Evolutionary conservation across 2,113 vertebrate species (phyloP).

Genomic region (Hippoglossus stenolepis): DNA sequence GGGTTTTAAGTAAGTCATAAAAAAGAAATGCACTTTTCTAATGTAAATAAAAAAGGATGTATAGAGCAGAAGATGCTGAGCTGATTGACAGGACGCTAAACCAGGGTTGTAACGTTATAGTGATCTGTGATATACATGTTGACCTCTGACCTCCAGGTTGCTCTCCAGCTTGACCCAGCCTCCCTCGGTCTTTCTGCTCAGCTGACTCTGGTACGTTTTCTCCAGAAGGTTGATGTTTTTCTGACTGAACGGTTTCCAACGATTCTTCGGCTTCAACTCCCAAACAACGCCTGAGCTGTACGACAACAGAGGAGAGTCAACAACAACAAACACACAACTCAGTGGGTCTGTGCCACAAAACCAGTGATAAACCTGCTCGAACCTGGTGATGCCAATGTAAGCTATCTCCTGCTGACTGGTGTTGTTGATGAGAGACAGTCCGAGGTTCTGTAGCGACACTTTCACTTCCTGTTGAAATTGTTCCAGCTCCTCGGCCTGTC

Average conservation of each 20-base stretch:
- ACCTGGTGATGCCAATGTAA: constrained; percentile 96
- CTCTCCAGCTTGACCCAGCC: constrained; percentile 89
- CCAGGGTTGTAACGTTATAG: too few relatives aligned
- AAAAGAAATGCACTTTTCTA: too few relatives aligned
- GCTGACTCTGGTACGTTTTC: constrained; percentile 86
- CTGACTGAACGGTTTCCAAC: constrained; percentile 94
- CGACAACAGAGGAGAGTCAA: background rate
- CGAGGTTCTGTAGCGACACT: constrained; percentile 92
- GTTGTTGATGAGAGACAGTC: constrained; percentile 94
- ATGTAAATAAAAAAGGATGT: too few relatives aligned
- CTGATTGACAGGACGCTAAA: too few relatives aligned
- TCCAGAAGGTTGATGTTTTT: constrained; percentile 93
- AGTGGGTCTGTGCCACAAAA: too few relatives aligned
- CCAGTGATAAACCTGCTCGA: too few relatives aligned
- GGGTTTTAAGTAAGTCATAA: too few relatives aligned
- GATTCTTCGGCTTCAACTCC: constrained; percentile 92
- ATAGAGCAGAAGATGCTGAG: too few relatives aligned
- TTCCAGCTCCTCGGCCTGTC: constrained; percentile 94
- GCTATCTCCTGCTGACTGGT: constrained; percentile 90
- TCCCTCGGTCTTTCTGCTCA: constrained; percentile 46
- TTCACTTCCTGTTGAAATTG: constrained; percentile 92
- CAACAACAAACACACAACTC: background rate
- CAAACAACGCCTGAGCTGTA: constrained; percentile 95
- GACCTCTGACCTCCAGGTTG: constrained; percentile 87
- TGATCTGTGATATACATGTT: background rate